Percentiles rank a stretch among this genome's conserved stretches.
These are phyloP conservation scores for Vulpes lagopus DNA, from an alignment of 2,113 vertebrate species.

Conservation along the genomic window DNA sequence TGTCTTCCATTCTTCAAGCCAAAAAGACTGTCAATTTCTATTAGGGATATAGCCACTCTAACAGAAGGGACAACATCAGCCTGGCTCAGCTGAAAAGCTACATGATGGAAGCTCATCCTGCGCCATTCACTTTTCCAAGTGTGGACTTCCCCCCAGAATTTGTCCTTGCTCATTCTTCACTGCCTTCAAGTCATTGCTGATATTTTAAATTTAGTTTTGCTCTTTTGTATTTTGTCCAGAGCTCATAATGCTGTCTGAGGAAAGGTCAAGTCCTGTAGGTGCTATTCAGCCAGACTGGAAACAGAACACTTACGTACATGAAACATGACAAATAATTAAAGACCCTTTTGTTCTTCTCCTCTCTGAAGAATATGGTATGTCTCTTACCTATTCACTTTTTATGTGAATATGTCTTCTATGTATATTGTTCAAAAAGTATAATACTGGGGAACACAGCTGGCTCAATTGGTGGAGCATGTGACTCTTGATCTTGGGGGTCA, in stretches of 20 bases:
- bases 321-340: not conserved
- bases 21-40: not conserved
- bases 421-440: not conserved
- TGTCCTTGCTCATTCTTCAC: too few relatives aligned
- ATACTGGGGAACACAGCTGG: not conserved
- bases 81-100: not conserved
- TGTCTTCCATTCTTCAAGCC: not conserved
- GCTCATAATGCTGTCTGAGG: not conserved
- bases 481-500: not conserved
- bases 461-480: not conserved
- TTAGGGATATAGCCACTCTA: accelerated
- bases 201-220: not conserved
- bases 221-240: not conserved
- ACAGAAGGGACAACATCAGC: not conserved
- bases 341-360: not conserved
- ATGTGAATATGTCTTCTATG: not conserved
- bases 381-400: not conserved
- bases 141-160: not conserved
- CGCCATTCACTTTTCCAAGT: accelerated
- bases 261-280: not conserved
- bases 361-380: not conserved
- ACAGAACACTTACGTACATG: too few relatives aligned
- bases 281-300: not conserved
- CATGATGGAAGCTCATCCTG: accelerated
- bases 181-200: too few relatives aligned